Conservation (phyloP, 2,113 vertebrate species). For the Hydrochoerus hydrochaeris region DNA sequence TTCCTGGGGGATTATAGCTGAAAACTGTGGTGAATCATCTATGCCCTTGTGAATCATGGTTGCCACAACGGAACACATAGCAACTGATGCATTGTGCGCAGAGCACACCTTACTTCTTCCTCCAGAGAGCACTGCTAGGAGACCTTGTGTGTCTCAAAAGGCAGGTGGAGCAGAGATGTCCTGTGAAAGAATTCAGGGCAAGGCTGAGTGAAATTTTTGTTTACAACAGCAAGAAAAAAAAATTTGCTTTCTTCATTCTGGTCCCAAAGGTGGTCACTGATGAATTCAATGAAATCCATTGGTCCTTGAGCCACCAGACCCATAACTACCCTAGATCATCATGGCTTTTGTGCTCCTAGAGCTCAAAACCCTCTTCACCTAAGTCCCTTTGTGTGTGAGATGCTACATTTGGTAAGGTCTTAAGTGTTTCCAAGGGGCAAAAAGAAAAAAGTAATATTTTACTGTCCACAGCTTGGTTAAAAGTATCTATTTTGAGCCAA, state of each 20-base stretch:
- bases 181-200: conserved; percentile 70
- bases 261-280: conserved; percentile 48
- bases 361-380: conserved; percentile 35
- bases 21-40: conserved; percentile 57
- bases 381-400: neutral
- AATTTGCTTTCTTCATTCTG: conserved; percentile 5
- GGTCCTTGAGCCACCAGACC: neutral
- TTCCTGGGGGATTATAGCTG: conserved; percentile 75
- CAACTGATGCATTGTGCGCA: conserved; percentile 56
- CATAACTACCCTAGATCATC: neutral
- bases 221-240: conserved; percentile 59
- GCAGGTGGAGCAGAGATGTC: conserved; percentile 61
- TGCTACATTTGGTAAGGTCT: neutral
- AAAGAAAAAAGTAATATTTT: neutral
- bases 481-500: neutral
- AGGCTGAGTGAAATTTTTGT: conserved; percentile 64
- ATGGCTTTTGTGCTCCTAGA: conserved; percentile 61
- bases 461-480: neutral
- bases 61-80: conserved; percentile 63
- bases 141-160: conserved; percentile 43
- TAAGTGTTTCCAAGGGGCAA: neutral
- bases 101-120: conserved; percentile 62
- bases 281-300: neutral
- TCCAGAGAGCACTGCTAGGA: conserved; percentile 52
- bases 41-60: conserved; percentile 43